Conservation (phyloP, 2,113 vertebrate species). For the Cryptoleucopteryx plumbea region DNA sequence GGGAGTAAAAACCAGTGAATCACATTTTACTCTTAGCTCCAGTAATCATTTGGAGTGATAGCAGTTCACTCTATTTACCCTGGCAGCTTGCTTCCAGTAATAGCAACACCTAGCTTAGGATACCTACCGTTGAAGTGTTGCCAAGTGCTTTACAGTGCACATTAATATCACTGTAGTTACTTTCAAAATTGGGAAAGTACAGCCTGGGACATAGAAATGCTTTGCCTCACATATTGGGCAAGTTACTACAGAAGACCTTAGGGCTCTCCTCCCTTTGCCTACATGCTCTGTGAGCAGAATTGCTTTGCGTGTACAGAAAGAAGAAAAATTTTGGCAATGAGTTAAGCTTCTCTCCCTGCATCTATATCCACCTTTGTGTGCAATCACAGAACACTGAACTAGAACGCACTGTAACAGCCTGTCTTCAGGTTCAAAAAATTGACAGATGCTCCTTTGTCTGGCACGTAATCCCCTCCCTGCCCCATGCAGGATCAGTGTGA, state of each 20-base stretch:
- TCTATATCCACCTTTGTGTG: not conserved
- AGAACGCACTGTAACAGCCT: not conserved
- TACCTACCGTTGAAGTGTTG: not conserved
- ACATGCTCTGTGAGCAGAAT: not conserved
- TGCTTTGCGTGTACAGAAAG: not conserved
- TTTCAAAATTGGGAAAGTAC: not conserved
- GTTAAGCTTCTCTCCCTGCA: not conserved
- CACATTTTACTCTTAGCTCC: not conserved
- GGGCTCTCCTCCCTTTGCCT: not conserved
- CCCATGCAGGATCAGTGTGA: not conserved
- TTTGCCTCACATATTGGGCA: not conserved
- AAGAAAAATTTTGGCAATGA: not conserved
- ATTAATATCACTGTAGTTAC: not conserved
- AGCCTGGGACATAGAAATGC: not conserved
- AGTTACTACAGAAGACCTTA: not conserved
- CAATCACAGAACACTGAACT: not conserved
- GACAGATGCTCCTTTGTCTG: not conserved
- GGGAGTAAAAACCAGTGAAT: not conserved
- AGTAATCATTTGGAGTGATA: not conserved
- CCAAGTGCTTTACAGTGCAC: not conserved
- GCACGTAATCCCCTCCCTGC: not conserved
- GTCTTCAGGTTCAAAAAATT: not conserved
- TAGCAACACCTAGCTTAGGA: not conserved
- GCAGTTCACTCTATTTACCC: not conserved
- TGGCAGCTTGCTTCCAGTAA: not conserved